Conservation (phyloP, 1,140 invertebrate species). For the Pygmarrhopalites habei region DNA sequence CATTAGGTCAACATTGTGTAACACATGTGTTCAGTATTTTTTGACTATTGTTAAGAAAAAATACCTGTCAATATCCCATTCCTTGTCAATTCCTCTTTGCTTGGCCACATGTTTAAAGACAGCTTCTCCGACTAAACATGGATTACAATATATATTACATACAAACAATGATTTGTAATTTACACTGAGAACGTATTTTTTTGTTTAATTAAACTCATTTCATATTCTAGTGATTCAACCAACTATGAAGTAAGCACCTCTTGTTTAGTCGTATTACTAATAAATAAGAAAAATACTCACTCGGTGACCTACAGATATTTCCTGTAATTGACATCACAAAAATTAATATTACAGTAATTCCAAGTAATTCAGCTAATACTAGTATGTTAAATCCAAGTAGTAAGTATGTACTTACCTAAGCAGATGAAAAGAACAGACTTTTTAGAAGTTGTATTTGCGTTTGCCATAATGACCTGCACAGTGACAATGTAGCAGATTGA, state of each 20-base stretch:
- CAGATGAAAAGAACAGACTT: constrained; percentile 28
- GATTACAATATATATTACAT: constrained; percentile 91
- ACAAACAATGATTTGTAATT: constrained; percentile 36
- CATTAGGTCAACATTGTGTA: too few relatives aligned
- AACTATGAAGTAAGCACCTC: not conserved
- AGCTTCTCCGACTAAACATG: constrained; percentile 87
- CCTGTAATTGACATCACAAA: not conserved
- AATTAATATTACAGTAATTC: too few relatives aligned
- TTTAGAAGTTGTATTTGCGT: too few relatives aligned
- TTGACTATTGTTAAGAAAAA: too few relatives aligned
- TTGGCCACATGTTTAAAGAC: constrained; percentile 68
- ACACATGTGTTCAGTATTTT: too few relatives aligned
- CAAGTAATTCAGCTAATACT: too few relatives aligned
- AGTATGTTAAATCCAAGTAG: too few relatives aligned
- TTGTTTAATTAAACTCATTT: not conserved
- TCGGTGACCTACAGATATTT: not conserved
- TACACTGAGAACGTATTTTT: too few relatives aligned
- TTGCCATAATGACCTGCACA: too few relatives aligned
- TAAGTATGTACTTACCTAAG: constrained; percentile 21
- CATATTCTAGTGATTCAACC: not conserved
- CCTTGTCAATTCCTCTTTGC: constrained; percentile 52
- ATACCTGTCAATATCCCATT: constrained; percentile 71
- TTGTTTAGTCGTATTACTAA: too few relatives aligned
- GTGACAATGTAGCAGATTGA: too few relatives aligned
- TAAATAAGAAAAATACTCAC: not conserved